Percentiles rank a stretch among this genome's conserved stretches.
Evolutionary conservation across 2,113 vertebrate species (phyloP).

Genomic region (Scomber scombrus): DNA sequence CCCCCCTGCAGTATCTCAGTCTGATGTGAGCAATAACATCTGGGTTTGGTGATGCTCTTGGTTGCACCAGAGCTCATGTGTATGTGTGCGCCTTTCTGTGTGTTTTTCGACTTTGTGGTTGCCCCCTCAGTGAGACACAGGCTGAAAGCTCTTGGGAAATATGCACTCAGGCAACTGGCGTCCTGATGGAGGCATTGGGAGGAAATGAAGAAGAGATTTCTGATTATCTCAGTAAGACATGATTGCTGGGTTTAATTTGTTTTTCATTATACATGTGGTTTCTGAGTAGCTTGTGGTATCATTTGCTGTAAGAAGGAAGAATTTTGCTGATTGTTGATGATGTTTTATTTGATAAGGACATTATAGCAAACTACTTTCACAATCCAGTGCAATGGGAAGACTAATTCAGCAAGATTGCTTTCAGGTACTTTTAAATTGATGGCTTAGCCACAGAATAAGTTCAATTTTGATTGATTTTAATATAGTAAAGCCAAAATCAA

Average conservation of each 20-base stretch:
- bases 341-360: slow-evolving; percentile 57
- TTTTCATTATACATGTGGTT: slow-evolving; percentile 68
- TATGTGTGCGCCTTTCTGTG: slow-evolving; percentile 14
- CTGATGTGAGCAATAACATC: slow-evolving; percentile 58
- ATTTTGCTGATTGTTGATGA: slow-evolving; percentile 43
- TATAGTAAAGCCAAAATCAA: background rate
- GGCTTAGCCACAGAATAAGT: background rate
- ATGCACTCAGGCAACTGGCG: slow-evolving; percentile 71
- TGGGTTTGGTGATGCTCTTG: slow-evolving; percentile 56
- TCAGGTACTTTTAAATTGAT: slow-evolving; percentile 28
- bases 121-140: slow-evolving; percentile 55
- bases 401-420: slow-evolving; percentile 29
- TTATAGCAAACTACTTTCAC: slow-evolving; percentile 34
- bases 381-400: slow-evolving; percentile 28
- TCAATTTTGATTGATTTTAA: slow-evolving; percentile 7
- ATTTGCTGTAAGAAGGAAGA: slow-evolving; percentile 29
- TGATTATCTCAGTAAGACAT: slow-evolving; percentile 67
- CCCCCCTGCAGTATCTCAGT: slow-evolving; percentile 32
- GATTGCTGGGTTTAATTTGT: slow-evolving; percentile 73
- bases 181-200: slow-evolving; percentile 59
- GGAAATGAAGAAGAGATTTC: slow-evolving; percentile 75
- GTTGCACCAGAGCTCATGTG: slow-evolving; percentile 34
- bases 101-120: slow-evolving; percentile 51
- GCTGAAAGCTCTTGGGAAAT: slow-evolving; percentile 78
- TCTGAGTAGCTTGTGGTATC: slow-evolving; percentile 55